A percentile compares a stretch with the other conserved stretches of the same genome.
These are phyloP conservation scores for Actinia tenebrosa DNA, from an alignment of 64 coral and sea anemone species.

Conservation along the genomic window DNA sequence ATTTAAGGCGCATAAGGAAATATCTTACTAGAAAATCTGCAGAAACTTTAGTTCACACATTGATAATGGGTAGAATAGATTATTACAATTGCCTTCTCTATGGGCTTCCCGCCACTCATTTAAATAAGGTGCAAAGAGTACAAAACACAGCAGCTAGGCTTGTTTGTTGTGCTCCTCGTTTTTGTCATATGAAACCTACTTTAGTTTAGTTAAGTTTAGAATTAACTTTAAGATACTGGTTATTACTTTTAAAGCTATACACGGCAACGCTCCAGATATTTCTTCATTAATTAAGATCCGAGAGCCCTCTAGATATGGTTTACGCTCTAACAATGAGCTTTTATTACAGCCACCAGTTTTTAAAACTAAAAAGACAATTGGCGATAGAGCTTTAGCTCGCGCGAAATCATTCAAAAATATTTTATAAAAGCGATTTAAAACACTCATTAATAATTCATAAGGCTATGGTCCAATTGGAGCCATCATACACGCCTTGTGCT, in stretches of 20 bases:
- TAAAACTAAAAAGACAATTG: no score
- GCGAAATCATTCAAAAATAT: no score
- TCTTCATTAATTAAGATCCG: neutral
- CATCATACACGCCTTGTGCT: no score
- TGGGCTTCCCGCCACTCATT: neutral
- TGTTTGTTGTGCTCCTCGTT: neutral
- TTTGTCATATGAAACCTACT: neutral
- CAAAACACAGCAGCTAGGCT: neutral
- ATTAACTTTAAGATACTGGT: slow-evolving; percentile 8
- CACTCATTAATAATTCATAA: no score
- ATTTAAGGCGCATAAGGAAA: no score
- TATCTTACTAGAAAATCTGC: no score
- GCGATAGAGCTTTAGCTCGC: no score
- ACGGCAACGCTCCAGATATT: neutral
- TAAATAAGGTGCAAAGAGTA: neutral
- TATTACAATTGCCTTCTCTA: slow-evolving; percentile 7
- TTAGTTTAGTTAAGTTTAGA: neutral
- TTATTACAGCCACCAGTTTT: no score
- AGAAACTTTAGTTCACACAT: no score
- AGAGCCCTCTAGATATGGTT: neutral
- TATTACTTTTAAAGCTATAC: slow-evolving; percentile 17
- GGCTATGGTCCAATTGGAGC: no score
- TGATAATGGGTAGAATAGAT: slow-evolving; percentile 13
- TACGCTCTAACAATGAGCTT: neutral
- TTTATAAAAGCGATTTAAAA: no score